Evolutionary conservation across 1,140 invertebrate species (phyloP), one percentile per base, ranked within the genome.

Genomic region (Neodiprion fabricii): DNA sequence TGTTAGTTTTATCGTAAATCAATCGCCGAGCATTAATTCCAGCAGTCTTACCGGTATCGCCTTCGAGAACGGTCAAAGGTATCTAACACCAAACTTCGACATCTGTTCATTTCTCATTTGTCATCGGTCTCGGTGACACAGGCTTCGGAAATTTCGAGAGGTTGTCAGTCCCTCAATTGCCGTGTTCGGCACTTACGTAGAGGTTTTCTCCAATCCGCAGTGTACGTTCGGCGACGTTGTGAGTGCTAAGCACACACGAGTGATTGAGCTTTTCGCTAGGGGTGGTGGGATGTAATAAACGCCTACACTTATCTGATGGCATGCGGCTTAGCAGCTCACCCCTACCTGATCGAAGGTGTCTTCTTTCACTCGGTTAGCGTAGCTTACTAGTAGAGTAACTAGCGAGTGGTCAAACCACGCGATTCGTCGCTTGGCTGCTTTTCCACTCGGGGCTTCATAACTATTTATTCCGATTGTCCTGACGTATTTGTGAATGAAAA

Each of bases 311-410:
- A 61, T 61, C 53, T 61, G 53, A 61, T 61, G 53, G 11, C n/a
- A 61, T 12, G 53, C 53, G 28, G 28, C 28, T 40, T 61, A 61
- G n/a, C 53, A 7, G 53, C 53, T 61, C 53, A 61, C 53, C 53
- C 53, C 53, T 61, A 17, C 53, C 53, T 61, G 53, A 61, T 61
- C 53, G 53, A 61, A 61, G 53, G 53, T 61, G 53, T 61, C 53
- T 61, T 61, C 53, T 61, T 61, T 61, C 53, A 17, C 53, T 61
- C n/a, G 53, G 53, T 17, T 17, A 14, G 53, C 53, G 9, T 17
- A 14, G 5, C 53, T 61, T 12, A 2, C 53, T 17, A 61, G 53
- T 61, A 61, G 53, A 61, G 53, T 9, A 61, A 61, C 53, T 17
- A 61, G 9, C 53, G 53, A 17, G 11, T 61, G 53, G n/a, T 61